A percentile compares a stretch with the other conserved stretches of the same genome.
Conservation (phyloP, 2,888 invertebrate species). For the Spilarctia lutea region DNA sequence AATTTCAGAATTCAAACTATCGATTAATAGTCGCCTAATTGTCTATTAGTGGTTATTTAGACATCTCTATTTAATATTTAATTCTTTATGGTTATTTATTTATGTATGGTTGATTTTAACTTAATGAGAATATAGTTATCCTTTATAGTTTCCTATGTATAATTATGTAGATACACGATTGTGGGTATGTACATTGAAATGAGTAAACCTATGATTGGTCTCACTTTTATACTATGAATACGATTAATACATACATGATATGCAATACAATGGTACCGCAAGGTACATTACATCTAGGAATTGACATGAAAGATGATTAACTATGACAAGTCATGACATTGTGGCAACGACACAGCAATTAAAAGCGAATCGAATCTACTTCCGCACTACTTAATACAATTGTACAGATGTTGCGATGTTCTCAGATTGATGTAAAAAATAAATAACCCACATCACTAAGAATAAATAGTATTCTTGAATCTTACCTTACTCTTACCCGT, state of each 20-base stretch:
- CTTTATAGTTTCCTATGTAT: slow-evolving; percentile 9
- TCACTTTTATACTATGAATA: slow-evolving; percentile 53
- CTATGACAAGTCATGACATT: slow-evolving; percentile 57
- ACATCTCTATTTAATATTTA: background rate
- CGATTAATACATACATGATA: slow-evolving; percentile 56
- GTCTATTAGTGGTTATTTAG: background rate
- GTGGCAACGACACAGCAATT: slow-evolving; percentile 61
- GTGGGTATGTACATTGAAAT: slow-evolving; percentile 36
- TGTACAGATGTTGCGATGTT: slow-evolving; percentile 54
- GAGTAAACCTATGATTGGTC: slow-evolving; percentile 56
- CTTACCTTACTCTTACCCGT: background rate
- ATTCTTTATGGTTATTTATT: background rate
- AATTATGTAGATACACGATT: slow-evolving; percentile 18
- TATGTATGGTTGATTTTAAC: background rate
- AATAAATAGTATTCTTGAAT: background rate
- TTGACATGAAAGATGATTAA: slow-evolving; percentile 43
- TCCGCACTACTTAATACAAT: slow-evolving; percentile 57
- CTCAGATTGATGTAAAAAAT: slow-evolving; percentile 46
- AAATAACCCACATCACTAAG: background rate
- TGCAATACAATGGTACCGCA: slow-evolving; percentile 57
- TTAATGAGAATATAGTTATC: slow-evolving; percentile 11
- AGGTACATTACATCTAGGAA: slow-evolving; percentile 49
- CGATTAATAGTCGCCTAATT: slow-evolving; percentile 8
- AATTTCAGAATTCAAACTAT: background rate
- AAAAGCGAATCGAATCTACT: slow-evolving; percentile 75